A percentile compares a stretch with the other conserved stretches of the same genome.
Conservation (phyloP, 2,797 vertebrate genomes). For the Crenichthys baileyi region DNA sequence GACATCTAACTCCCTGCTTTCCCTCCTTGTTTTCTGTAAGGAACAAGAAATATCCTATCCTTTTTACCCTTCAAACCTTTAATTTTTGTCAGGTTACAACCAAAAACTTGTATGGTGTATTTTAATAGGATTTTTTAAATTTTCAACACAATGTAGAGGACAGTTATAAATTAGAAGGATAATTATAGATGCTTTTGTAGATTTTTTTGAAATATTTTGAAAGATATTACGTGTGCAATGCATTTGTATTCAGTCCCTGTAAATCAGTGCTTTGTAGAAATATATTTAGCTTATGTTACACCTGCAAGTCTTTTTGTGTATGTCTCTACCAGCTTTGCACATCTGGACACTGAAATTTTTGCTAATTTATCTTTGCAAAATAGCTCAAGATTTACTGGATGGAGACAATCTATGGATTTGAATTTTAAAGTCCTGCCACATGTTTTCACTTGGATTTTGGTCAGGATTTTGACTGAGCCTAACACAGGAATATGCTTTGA, state of each 20-base stretch:
- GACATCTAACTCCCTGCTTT: slow-evolving; percentile 73
- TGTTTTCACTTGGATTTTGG: neutral
- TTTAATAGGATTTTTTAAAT: neutral
- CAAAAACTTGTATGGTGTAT: neutral
- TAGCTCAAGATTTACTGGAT: neutral
- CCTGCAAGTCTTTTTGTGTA: neutral
- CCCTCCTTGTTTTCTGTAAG: slow-evolving; percentile 24
- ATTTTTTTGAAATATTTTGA: too few relatives aligned
- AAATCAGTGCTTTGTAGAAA: neutral
- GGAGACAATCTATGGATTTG: neutral
- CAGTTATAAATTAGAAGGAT: too few relatives aligned
- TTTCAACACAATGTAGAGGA: neutral
- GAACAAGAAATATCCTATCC: slow-evolving; percentile 30
- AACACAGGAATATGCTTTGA: neutral
- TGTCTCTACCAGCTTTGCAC: neutral
- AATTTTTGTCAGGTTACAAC: neutral
- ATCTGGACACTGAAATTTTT: neutral
- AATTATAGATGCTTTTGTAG: too few relatives aligned
- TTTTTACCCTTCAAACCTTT: neutral
- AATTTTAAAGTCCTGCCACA: neutral
- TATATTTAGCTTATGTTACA: neutral
- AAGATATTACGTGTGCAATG: too few relatives aligned
- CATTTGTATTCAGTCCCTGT: neutral
- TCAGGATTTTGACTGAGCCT: neutral
- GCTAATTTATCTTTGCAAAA: neutral